Conservation (phyloP, 1,140 invertebrate species). For the Leucophenga varia region DNA sequence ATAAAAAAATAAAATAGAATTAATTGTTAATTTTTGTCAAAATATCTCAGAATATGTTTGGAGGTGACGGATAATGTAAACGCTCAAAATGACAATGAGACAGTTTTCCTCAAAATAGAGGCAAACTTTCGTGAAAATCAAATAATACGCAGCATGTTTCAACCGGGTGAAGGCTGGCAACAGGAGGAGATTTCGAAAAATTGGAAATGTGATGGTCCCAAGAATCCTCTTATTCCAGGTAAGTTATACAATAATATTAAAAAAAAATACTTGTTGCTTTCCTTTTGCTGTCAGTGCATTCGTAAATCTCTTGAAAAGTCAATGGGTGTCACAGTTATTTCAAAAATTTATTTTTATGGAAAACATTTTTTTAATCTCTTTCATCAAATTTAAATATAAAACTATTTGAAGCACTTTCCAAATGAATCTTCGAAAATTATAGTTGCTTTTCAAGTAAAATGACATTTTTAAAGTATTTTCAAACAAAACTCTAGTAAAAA, state of each 20-base stretch:
- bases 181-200: conserved; percentile 55
- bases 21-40: neutral
- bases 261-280: too few species aligned
- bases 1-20: neutral
- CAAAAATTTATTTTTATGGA: too few species aligned
- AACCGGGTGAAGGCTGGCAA: conserved; percentile 51
- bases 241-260: neutral
- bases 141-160: conserved; percentile 54
- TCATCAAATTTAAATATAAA: too few species aligned
- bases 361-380: too few species aligned
- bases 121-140: conserved; percentile 53
- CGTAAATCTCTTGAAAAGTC: too few species aligned
- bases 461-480: too few species aligned
- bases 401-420: too few species aligned
- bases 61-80: conserved; percentile 50
- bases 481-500: too few species aligned
- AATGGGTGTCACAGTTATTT: too few species aligned
- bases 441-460: too few species aligned
- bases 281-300: too few species aligned
- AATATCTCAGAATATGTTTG: conserved; percentile 44
- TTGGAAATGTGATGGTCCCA: conserved; percentile 50
- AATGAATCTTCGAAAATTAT: too few species aligned
- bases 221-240: conserved; percentile 46
- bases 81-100: conserved; percentile 46
- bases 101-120: conserved; percentile 50